Evolutionary conservation across 2,888 invertebrate genomes (phyloP).

Genomic region (Leptopilina syphax): DNA sequence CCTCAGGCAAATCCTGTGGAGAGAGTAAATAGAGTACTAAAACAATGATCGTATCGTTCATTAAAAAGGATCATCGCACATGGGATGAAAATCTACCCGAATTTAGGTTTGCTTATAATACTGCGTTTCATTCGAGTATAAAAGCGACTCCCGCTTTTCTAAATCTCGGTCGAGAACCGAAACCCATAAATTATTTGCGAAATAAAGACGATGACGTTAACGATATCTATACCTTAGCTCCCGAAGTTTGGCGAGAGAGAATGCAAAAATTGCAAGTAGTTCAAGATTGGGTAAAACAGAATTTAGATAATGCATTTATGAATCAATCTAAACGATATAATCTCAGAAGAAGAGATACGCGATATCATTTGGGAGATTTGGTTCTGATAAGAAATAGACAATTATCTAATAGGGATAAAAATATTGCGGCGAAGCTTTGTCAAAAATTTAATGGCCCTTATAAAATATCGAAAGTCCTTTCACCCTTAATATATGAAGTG

Average conservation of each 20-base stretch:
- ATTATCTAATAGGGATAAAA: neutral
- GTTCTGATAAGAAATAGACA: neutral
- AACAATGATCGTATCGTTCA: slow-evolving; percentile 62
- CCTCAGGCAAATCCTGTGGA: slow-evolving; percentile 59
- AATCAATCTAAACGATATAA: neutral
- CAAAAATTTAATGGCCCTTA: neutral
- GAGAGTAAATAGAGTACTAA: slow-evolving; percentile 56
- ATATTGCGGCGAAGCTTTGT: neutral
- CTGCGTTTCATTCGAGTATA: slow-evolving; percentile 10
- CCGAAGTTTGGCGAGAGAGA: neutral
- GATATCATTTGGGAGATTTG: neutral
- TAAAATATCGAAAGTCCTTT: neutral
- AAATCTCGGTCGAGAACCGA: slow-evolving; percentile 35
- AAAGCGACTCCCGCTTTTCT: slow-evolving; percentile 39
- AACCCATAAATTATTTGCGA: slow-evolving; percentile 2
- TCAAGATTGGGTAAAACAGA: neutral
- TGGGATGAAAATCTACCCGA: slow-evolving; percentile 59
- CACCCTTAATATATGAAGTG: neutral
- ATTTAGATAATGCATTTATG: neutral
- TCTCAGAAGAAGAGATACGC: neutral
- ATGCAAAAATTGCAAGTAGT: neutral
- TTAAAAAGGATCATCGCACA: slow-evolving; percentile 52
- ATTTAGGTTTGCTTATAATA: slow-evolving; percentile 42
- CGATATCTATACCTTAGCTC: neutral
- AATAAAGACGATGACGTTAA: neutral